Base-by-base conservation (phyloP, 2,797 vertebrate species). In the Austrolebias charrua region DNA sequence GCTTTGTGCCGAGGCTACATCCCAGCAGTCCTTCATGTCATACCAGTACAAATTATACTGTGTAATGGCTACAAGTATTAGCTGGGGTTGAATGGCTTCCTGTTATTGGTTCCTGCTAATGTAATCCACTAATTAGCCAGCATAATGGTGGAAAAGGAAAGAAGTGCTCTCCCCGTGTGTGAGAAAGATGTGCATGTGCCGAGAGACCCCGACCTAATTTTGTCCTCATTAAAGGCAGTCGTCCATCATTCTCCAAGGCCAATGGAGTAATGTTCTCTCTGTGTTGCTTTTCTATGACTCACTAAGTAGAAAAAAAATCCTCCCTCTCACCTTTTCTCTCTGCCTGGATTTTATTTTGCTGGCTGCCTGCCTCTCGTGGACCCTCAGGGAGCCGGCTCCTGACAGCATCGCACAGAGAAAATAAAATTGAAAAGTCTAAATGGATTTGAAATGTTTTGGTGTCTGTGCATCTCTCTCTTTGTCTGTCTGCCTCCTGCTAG, bases 161-260 rank as follows among this genome's bases (percentile, higher is more conserved):
- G 58, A 69, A 48, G 73, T 64, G 66, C 61, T 64, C 54, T 78
- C 60, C 46, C 20, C 13, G 63, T 66, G 60, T 71, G 62, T 66
- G 48, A 45, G 48, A 29, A 29, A 50, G 38, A 52, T 38, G 60
- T 51, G 64, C 35, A 55, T 53, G 51, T 15, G 54, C 58, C 55
- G 69, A 69, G 70, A 78, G 66, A 73, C 63, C 66, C 66, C 66
- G 71, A 85, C 64, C 78, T 89, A 45, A 82, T 88, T 87, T 68
- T 62, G 72, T 80, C 61, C 71, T 62, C 43, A 51, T 79, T 71
- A 67, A 65, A 67, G 79, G 79, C 78, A 57, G 57, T 61, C 51
- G 33, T 81, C 73, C 59, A 56, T 83, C 57, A 54, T 77, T 71
- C 76, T 79, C 73, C n/a, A 35, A 68, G 77, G 73, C 60, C 64